phyloP scores from a whole-genome alignment of 2,797 vertebrate genomes.

The Helarctos malayanus region DNA sequence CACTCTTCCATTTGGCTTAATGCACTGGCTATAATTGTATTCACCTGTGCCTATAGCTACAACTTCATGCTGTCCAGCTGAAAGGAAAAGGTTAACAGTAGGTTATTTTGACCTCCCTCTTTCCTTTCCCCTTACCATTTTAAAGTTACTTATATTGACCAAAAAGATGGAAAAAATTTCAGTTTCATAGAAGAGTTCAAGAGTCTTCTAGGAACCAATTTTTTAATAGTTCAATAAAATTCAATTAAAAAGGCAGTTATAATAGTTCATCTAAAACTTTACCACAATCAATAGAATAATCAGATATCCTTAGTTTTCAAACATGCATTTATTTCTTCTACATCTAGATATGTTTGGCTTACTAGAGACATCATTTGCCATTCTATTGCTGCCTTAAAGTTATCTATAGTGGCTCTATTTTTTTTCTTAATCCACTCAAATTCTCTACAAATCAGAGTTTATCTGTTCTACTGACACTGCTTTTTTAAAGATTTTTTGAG shows the following conservation, averaged over 20 bases:
- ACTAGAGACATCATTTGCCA: background rate
- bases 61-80: conserved; percentile 91
- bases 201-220: background rate
- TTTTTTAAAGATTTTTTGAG: background rate
- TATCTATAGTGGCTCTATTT: background rate
- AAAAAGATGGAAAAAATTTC: conserved; percentile 1
- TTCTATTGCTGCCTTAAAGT: background rate
- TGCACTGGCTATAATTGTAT: conserved; percentile 90
- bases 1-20: conserved; percentile 90
- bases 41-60: conserved; percentile 96
- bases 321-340: background rate
- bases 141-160: background rate
- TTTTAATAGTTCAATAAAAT: background rate
- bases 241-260: background rate
- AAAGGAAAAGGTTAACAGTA: conserved; percentile 13
- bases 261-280: conserved; percentile 18
- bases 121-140: background rate
- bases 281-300: background rate
- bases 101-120: background rate
- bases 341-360: background rate
- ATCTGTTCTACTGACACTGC: background rate
- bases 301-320: conserved; percentile 3
- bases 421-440: conserved; percentile 12
- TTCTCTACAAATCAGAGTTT: background rate
- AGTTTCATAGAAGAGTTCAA: conserved; percentile 18